A percentile compares a stretch with the other conserved stretches of the same genome.
Conservation (phyloP, 1,140 invertebrate genomes). For the Dolichoris vasculosae region DNA sequence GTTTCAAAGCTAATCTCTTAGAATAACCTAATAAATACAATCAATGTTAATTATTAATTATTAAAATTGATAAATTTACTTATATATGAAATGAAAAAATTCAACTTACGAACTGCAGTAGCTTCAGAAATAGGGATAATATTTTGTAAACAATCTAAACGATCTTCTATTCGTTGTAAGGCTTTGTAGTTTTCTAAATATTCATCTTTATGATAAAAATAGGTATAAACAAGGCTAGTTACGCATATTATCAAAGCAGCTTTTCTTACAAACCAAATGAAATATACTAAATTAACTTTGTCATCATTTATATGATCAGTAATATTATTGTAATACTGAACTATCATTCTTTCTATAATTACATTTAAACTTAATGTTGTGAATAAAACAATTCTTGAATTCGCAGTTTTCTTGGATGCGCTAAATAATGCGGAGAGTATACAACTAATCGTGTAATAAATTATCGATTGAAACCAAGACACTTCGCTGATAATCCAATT, state of each 20-base stretch:
- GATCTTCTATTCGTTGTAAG: slow-evolving; percentile 64
- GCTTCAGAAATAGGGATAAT: slow-evolving; percentile 42
- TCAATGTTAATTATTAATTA: slow-evolving; percentile 6
- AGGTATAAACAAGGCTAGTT: slow-evolving; percentile 61
- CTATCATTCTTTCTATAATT: slow-evolving; percentile 65
- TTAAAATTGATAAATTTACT: neutral
- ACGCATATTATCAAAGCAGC: slow-evolving; percentile 58
- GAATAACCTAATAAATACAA: slow-evolving; percentile 55
- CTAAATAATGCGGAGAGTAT: slow-evolving; percentile 76
- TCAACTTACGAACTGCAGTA: slow-evolving; percentile 40
- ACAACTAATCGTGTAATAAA: slow-evolving; percentile 75
- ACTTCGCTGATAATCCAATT: slow-evolving; percentile 77
- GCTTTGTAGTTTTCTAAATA: slow-evolving; percentile 62
- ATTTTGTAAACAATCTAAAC: slow-evolving; percentile 59
- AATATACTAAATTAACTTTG: slow-evolving; percentile 61
- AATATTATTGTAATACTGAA: slow-evolving; percentile 63
- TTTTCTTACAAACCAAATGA: slow-evolving; percentile 66
- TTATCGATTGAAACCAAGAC: slow-evolving; percentile 76
- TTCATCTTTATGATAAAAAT: slow-evolving; percentile 62
- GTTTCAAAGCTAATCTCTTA: slow-evolving; percentile 57
- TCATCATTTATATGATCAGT: slow-evolving; percentile 53
- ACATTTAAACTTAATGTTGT: slow-evolving; percentile 73
- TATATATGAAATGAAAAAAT: slow-evolving; percentile 6
- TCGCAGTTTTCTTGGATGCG: slow-evolving; percentile 73
- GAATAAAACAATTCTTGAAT: slow-evolving; percentile 75